Evolutionary conservation across 2,888 invertebrate genomes (phyloP), one percentile per base, ranked within the genome.

Genomic region (Nomada flava): DNA sequence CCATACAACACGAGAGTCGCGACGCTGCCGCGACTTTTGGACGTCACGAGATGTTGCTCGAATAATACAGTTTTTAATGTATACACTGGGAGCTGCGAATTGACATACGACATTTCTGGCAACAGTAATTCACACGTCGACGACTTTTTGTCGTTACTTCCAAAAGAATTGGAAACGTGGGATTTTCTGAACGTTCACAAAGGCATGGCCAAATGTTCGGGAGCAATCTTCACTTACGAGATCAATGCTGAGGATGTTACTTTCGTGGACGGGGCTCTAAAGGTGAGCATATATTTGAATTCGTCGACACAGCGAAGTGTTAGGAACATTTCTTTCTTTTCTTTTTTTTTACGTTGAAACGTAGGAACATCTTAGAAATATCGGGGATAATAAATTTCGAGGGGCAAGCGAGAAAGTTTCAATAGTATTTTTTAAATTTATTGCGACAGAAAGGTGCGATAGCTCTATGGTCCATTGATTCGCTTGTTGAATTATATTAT

Each of bases 41-140:
- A 71, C 2, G 29, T 90, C 5, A 83, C 85, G 47, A 86, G 88
- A 50, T 91, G 91, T 60, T 91, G 91, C 68, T 82, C 82, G 10
- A 60, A 26, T 3, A 64, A 75, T 23, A 29, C 53, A 5, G 1
- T 83, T 26, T 91, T 86, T 57, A 85, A 91, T 47, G 20, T 69
- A 0, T 57, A 23, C 4, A 50, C 26, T 4, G 88, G 76, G 11
- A 65, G 44, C 7, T 91, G 91, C 74, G 72, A 84, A 2, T 18
- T 74, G 3, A 55, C 26, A 15, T 29, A 13, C 2, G 59, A 62
- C 44, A 42, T 4, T 29, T 5, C 7, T 7, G 26, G 18, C 2
- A 57, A 18, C 44, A 36, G 60, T 44, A 44, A 20, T 11, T 44
- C 70, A 13, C 13, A 67, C 5, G 36, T 5, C 11, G 18, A 62